Conservation (phyloP, 2,797 vertebrate species). For the Moxostoma hubbsi region DNA sequence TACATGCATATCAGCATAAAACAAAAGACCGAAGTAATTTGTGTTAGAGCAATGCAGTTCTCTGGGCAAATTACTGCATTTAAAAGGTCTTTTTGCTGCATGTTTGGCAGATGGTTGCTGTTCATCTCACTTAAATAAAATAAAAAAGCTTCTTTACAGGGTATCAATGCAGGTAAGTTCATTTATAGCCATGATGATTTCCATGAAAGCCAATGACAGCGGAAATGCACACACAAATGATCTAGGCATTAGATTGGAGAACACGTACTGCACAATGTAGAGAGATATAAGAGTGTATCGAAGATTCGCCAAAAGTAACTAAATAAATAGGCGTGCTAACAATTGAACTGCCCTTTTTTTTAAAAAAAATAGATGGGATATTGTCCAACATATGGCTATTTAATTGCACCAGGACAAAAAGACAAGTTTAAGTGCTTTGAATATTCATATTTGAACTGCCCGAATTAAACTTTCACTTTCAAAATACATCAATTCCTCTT, state of each 20-base stretch:
- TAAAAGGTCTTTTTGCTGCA: background rate
- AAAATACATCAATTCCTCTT: background rate
- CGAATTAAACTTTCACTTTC: too few relatives aligned
- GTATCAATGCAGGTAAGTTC: background rate
- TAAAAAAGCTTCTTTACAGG: background rate
- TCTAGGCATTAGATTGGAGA: background rate
- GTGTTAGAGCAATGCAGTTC: slow-evolving; percentile 13
- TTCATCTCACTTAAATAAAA: background rate
- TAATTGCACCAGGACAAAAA: background rate
- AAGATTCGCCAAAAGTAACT: background rate
- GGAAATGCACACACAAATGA: background rate
- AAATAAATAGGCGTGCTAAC: slow-evolving; percentile 11
- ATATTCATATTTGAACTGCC: background rate
- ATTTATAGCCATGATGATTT: background rate
- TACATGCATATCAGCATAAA: slow-evolving; percentile 17
- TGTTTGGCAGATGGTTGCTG: background rate
- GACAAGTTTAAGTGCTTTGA: slow-evolving; percentile 20
- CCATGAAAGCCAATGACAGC: background rate
- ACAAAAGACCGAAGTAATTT: slow-evolving; percentile 24
- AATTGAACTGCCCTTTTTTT: background rate
- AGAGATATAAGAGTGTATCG: slow-evolving; percentile 8
- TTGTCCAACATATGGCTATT: background rate
- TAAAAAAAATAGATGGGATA: background rate
- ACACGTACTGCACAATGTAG: background rate
- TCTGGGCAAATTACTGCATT: slow-evolving; percentile 17